Conservation (phyloP, 2,888 invertebrate genomes). For the Drosophila paranaensis region DNA sequence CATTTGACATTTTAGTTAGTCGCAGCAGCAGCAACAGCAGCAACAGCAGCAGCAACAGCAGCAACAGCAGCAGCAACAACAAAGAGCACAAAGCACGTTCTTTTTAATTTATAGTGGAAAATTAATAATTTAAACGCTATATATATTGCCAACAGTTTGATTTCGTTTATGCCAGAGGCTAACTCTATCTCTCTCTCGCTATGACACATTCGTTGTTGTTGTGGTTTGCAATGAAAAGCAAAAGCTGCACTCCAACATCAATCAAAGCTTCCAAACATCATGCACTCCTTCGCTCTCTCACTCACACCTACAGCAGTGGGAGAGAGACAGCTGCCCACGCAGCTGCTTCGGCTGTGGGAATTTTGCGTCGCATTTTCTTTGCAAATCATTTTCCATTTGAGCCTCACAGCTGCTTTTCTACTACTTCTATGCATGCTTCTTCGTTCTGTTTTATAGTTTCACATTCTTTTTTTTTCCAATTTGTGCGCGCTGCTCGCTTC, state of each 20-base stretch:
- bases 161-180: slow-evolving; percentile 11
- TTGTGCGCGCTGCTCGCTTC: slow-evolving; percentile 45
- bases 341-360: slow-evolving; percentile 40
- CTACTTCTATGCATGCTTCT: slow-evolving; percentile 36
- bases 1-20: slow-evolving; percentile 60
- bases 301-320: slow-evolving; percentile 1
- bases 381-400: slow-evolving; percentile 62
- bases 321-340: slow-evolving; percentile 43
- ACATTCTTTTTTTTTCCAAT: slow-evolving; percentile 59
- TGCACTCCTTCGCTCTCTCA: slow-evolving; percentile 4
- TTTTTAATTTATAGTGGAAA: slow-evolving; percentile 57
- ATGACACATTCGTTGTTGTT: slow-evolving; percentile 52
- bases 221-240: slow-evolving; percentile 39
- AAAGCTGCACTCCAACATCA: slow-evolving; percentile 52
- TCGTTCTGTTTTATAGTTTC: slow-evolving; percentile 47
- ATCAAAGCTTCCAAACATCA: slow-evolving; percentile 47
- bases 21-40: slow-evolving; percentile 25
- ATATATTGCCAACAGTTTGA: slow-evolving; percentile 34
- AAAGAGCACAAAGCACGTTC: slow-evolving; percentile 38
- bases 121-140: slow-evolving; percentile 49
- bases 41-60: slow-evolving; percentile 27
- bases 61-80: slow-evolving; percentile 23
- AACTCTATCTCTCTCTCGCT: background rate
- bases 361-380: slow-evolving; percentile 71
- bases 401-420: slow-evolving; percentile 51